Percentiles rank a stretch among this genome's conserved stretches.
Conservation (phyloP, 2,113 vertebrate genomes). For the Anolis carolinensis region DNA sequence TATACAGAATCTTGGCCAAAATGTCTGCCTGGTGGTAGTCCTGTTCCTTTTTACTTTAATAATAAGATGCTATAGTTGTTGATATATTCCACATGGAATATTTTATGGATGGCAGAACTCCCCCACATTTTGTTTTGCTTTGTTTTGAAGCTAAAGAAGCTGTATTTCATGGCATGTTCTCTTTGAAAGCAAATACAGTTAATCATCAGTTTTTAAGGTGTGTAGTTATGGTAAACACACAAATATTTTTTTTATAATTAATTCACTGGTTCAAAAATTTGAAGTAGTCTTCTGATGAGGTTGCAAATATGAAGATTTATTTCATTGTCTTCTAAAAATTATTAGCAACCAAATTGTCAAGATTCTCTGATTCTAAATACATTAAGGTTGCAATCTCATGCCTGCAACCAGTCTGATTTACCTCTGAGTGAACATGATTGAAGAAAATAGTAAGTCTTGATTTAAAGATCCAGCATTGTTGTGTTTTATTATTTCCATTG, state of each 20-base stretch:
- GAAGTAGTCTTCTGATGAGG: background rate
- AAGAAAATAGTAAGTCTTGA: background rate
- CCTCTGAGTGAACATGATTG: background rate
- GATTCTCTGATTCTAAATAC: conserved; percentile 19
- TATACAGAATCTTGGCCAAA: no score
- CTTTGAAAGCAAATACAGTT: background rate
- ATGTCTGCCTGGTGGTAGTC: no score
- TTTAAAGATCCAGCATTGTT: background rate
- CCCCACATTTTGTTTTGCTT: background rate
- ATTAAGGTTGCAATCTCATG: background rate
- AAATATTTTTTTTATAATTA: no score
- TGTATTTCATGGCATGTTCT: background rate
- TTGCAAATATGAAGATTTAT: background rate
- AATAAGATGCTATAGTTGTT: background rate
- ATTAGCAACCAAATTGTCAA: background rate
- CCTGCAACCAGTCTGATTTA: background rate
- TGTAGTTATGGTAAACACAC: background rate
- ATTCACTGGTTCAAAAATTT: background rate
- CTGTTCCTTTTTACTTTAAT: no score
- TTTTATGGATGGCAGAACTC: background rate
- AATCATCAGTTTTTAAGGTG: background rate
- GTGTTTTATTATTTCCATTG: background rate
- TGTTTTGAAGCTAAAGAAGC: no score
- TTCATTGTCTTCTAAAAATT: conserved; percentile 2
- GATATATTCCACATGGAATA: background rate